Evolutionary conservation across 2,888 invertebrate species (phyloP), one percentile per base, ranked within the genome.

Genomic region (Papilio gigon): DNA sequence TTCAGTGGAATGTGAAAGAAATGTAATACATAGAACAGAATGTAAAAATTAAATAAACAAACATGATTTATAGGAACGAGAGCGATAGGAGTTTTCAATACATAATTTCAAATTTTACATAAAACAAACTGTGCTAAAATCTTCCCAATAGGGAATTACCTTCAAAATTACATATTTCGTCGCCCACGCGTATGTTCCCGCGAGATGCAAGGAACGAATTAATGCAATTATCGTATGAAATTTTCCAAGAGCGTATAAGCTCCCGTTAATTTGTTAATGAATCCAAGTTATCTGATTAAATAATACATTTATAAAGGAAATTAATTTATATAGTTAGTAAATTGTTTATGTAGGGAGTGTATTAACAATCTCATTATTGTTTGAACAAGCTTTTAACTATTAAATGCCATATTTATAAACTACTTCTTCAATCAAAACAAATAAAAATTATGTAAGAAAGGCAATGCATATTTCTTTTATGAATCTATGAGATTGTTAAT

Each of bases 171-270:
- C 53, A 37, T 53, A 64, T 64, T 35, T 53, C 37, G 53, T 22
- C 53, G 37, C 50, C 9, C 50, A 17, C 22, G n/a, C n/a, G 37
- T 64, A n/a, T 27, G 22, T 25, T 60, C 64, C 64, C 64, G 12
- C 11, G 64, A 64, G 64, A 53, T 37, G 37, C 35, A 53, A 35
- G 25, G 53, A 53, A 20, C 40, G 64, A 64, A 50, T 64, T 64
- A 64, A 64, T 64, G 64, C 37, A 53, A 53, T 53, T 37, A 53
- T 53, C 64, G 30, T 42, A 58, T 44, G 40, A 60, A 56, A 56
- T 30, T 56, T 60, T 37, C 37, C 60, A 40, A n/a, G 37, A 40
- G 20, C 60, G n/a, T 60, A 40, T 27, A 35, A 59, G 12, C 22
- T 17, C 22, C 22, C 37, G 14, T 59, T 59, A 60, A 60, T 60